Conservation (phyloP, 2,888 invertebrate species). For the Noctua janthe region DNA sequence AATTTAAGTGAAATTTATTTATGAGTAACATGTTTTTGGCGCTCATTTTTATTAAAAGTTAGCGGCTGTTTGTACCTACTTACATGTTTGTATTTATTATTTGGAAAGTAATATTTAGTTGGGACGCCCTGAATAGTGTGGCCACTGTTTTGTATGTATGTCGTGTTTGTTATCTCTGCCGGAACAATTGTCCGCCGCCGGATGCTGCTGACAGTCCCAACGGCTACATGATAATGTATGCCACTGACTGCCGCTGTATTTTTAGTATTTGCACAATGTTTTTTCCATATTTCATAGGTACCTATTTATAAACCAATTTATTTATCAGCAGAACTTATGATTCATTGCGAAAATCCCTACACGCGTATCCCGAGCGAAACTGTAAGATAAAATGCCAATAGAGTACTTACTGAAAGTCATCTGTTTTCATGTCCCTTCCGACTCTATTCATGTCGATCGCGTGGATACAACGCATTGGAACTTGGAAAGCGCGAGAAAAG, state of each 20-base stretch:
- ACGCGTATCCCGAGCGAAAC: conserved; percentile 23
- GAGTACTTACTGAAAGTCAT: conserved; percentile 5
- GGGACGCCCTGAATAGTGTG: conserved; percentile 41
- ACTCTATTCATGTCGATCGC: conserved; percentile 30
- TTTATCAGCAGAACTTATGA: conserved; percentile 20
- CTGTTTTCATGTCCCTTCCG: neutral
- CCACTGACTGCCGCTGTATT: conserved; percentile 43
- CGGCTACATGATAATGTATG: conserved; percentile 68
- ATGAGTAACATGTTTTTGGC: conserved; percentile 34
- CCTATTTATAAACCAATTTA: neutral
- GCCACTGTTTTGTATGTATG: conserved; percentile 54
- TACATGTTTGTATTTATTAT: conserved; percentile 33
- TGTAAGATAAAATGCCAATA: conserved; percentile 17
- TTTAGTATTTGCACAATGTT: conserved; percentile 56
- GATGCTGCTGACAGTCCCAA: conserved; percentile 65
- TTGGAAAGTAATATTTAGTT: conserved; percentile 56
- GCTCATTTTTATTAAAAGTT: conserved; percentile 30
- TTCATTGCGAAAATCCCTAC: conserved; percentile 10
- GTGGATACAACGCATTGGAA: conserved; percentile 20
- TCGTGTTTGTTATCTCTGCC: conserved; percentile 69
- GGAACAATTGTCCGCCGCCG: conserved; percentile 69
- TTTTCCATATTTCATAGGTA: conserved; percentile 25
- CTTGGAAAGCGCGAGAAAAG: conserved; percentile 14
- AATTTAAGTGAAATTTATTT: conserved; percentile 52
- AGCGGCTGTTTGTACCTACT: conserved; percentile 26